Evolutionary conservation across 2,113 vertebrate genomes (phyloP), one percentile per base, ranked within the genome.

Genomic region (Polyodon spathula): DNA sequence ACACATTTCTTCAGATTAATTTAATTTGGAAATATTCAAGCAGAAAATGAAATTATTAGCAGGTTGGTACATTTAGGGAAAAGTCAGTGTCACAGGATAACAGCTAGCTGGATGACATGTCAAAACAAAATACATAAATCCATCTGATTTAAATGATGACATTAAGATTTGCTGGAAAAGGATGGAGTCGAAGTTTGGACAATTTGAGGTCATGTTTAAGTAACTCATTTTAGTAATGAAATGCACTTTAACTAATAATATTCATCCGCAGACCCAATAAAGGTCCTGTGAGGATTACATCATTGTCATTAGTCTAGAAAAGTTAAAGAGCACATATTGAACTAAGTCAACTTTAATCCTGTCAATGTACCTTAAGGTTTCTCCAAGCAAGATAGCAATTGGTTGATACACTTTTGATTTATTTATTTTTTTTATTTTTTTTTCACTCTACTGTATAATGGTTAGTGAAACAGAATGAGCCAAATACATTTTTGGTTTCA

Each of bases 1-100:
- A 74, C 84, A 73, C 81, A 75, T 85, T 83, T 82, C 59, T 73
- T 72, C 53, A 71, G 78, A 75, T 84, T 88, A 78, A 85, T 88
- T 89, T 80, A 85, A 88, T 88, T 86, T 88, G 74, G 77, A 84
- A 80, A 88, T 77, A 78, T 83, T 85, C 77, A 77, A 84, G 81
- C 84, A 82, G 86, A 89, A 89, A 88, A 88, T 84, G 79, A 81
- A 88, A 84, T 88, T 79, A 90, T 89, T 86, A 87, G 79, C 86
- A 82, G 76, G 80, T 86, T 79, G 80, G 63, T 75, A 73, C 71
- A 55, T 67, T 67, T 64, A 74, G 68, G 71, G 71, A 78, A 76
- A 73, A 76, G 78, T 77, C 70, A 72, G 78, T 68, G 85, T 79
- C 76, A 78, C 72, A 64, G 74, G 63, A 66, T 86, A 81, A 75